A percentile compares a stretch with the other conserved stretches of the same genome.
Conservation (phyloP, 2,113 vertebrate genomes). For the Trematomus loennbergii region DNA sequence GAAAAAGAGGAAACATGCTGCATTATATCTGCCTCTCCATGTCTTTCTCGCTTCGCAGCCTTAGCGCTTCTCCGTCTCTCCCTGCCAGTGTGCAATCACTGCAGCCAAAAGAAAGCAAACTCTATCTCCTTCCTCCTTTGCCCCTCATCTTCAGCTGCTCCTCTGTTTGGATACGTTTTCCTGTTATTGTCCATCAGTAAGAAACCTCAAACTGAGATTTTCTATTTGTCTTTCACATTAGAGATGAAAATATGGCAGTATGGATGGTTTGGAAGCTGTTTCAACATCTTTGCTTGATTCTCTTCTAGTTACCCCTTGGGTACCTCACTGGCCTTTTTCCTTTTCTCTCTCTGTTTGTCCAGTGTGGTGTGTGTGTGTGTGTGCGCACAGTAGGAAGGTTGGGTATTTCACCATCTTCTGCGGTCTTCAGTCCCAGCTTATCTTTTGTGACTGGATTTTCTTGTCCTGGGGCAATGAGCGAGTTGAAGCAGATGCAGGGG, state of each 20-base stretch:
- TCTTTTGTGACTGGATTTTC: slow-evolving; percentile 46
- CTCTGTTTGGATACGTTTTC: slow-evolving; percentile 41
- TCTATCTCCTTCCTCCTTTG: slow-evolving; percentile 42
- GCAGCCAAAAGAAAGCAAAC: slow-evolving; percentile 64
- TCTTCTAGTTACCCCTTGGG: slow-evolving; percentile 13
- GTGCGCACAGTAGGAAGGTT: slow-evolving; percentile 1
- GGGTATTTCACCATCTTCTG: slow-evolving; percentile 43
- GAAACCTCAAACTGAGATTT: slow-evolving; percentile 51
- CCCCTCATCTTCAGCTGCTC: slow-evolving; percentile 32
- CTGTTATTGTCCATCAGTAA: slow-evolving; percentile 60
- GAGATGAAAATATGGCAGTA: slow-evolving; percentile 51
- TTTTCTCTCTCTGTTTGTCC: slow-evolving; percentile 24
- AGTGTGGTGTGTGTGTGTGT: background rate
- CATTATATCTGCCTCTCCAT: slow-evolving; percentile 70
- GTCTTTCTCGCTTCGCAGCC: slow-evolving; percentile 63
- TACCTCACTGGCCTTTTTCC: slow-evolving; percentile 16
- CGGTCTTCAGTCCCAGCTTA: slow-evolving; percentile 30
- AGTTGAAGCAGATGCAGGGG: slow-evolving; percentile 51
- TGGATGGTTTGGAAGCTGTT: slow-evolving; percentile 34
- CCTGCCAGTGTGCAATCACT: slow-evolving; percentile 72
- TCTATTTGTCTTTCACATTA: slow-evolving; percentile 53
- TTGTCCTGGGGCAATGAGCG: slow-evolving; percentile 46
- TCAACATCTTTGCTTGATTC: slow-evolving; percentile 29
- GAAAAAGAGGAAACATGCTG: slow-evolving; percentile 60
- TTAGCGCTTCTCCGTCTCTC: slow-evolving; percentile 55